Base-by-base conservation (phyloP, 2,888 invertebrate species). In the Dicyrtomina minuta region DNA sequence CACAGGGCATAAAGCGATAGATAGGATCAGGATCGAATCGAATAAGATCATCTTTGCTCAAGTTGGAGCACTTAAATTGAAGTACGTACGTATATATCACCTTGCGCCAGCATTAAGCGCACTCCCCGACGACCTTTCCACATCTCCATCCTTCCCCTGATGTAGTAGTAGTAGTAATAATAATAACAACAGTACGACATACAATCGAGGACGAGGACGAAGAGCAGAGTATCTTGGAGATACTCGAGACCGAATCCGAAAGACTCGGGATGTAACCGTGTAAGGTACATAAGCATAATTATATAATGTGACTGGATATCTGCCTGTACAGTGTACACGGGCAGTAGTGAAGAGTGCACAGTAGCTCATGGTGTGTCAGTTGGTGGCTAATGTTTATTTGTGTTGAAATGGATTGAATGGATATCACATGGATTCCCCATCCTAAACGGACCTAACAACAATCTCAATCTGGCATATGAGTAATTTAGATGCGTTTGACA, bases 341-440 rank as follows among this genome's bases (percentile, higher is more conserved):
- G 33, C 33, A 46, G 46, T 46, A 4, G 4, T 46, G 17, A n/a
- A n/a, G n/a, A n/a, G n/a, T n/a, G n/a, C n/a, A n/a, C n/a, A n/a
- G n/a, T n/a, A n/a, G n/a, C n/a, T n/a, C n/a, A n/a, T n/a, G 46
- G 46, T 46, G 46, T 8, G 46, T 46, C n/a, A n/a, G 46, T 46
- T n/a, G 17, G 17, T 46, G 46, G 46, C 46, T 46, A 46, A 46
- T 46, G 46, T 46, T 15, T 46, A 46, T 46, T 46, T 46, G 46
- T 46, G n/a, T 12, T 17, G 46, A 46, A 46, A 46, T 17, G 46
- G 46, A 46, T 46, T 17, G 46, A 46, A 46, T 46, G 46, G 8
- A 41, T 41, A 12, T 41, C 43, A 41, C 43, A 41, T 41, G 10
- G n/a, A 46, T 46, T 46, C 12, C 46, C 46, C 12, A 46, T 46